Base-by-base conservation (phyloP, 1,140 invertebrate species). In the Habropoda laboriosa region DNA sequence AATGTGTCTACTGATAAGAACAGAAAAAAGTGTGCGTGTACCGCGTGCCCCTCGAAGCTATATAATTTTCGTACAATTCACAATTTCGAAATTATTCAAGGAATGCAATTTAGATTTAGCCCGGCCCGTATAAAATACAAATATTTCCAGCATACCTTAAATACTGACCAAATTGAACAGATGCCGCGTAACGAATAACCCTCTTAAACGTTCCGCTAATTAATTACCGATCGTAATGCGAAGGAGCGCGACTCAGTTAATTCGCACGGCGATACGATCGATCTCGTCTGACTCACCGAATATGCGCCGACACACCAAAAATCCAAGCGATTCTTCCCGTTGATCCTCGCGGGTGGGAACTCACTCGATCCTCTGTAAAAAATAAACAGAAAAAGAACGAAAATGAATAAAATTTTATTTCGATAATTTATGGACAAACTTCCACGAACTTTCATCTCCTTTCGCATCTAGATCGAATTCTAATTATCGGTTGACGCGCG, bases 341-440 rank as follows among this genome's bases (percentile, higher is more conserved):
- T 32, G 53, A 18, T 18, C 53, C 38, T 12, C 24, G 3, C 49
- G 30, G 42, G 35, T 66, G 21, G 13, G n/a, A n/a, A 45, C 27
- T 42, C 55, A 16, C 18, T 53, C 64, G 61, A 49, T 38, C 42
- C 13, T 18, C 64, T 77, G 40, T 7, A 45, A 49, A 57, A 61
- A 13, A 58, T 21, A n/a, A n/a, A n/a, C 13, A 27, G 21, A 67
- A 21, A 24, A 38, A 49, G 13, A 53, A 18, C n/a, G n/a, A 24
- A 42, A 24, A n/a, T 27, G 3, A 3, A 13, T 3, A 13, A n/a
- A 16, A 47, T 18, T 61, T 61, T n/a, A 24, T 66, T 66, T 42
- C 47, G 64, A 68, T 68, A 68, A 77, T 70, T 68, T 77, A 70
- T 68, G 64, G 24, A 45, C 1, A 47, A 70, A 77, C 63, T 70